These are phyloP conservation scores for Clivina fossor DNA, from an alignment of 2,888 invertebrate species.

Conservation along the genomic window DNA sequence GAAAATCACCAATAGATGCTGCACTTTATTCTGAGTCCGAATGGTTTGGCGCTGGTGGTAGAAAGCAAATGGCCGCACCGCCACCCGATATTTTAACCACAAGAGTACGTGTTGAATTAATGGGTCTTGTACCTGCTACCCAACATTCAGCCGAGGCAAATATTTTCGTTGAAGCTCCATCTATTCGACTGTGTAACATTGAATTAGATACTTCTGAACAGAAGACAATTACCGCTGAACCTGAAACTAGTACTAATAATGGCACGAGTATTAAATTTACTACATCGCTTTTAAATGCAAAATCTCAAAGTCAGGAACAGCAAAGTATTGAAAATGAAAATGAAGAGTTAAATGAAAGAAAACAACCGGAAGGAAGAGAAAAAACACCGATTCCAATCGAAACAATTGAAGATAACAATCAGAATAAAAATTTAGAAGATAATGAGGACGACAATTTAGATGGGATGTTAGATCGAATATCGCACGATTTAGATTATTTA, in stretches of 20 bases:
- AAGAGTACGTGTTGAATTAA: constrained; percentile 60
- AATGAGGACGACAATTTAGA: constrained; percentile 54
- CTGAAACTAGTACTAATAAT: constrained; percentile 5
- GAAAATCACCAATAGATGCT: constrained; percentile 23
- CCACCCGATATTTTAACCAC: constrained; percentile 55
- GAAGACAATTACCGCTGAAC: background rate
- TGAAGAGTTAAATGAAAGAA: constrained; percentile 40
- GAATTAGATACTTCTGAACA: constrained; percentile 41
- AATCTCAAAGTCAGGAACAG: constrained; percentile 37
- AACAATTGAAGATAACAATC: constrained; percentile 48
- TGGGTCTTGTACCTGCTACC: constrained; percentile 53
- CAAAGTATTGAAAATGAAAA: constrained; percentile 24
- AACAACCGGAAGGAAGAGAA: constrained; percentile 50
- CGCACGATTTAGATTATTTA: constrained; percentile 79
- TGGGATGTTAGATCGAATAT: constrained; percentile 77
- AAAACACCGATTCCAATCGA: constrained; percentile 38
- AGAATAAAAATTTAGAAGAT: too few relatives aligned
- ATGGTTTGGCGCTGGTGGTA: constrained; percentile 35
- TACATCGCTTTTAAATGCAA: background rate
- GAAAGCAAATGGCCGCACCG: constrained; percentile 38
- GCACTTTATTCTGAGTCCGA: constrained; percentile 25
- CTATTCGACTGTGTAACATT: constrained; percentile 48
- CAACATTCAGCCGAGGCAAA: constrained; percentile 29
- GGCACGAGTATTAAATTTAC: background rate
- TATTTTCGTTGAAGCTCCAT: constrained; percentile 40